Conservation (phyloP, 23 tunicate species). For the Trididemnum miniatum region DNA sequence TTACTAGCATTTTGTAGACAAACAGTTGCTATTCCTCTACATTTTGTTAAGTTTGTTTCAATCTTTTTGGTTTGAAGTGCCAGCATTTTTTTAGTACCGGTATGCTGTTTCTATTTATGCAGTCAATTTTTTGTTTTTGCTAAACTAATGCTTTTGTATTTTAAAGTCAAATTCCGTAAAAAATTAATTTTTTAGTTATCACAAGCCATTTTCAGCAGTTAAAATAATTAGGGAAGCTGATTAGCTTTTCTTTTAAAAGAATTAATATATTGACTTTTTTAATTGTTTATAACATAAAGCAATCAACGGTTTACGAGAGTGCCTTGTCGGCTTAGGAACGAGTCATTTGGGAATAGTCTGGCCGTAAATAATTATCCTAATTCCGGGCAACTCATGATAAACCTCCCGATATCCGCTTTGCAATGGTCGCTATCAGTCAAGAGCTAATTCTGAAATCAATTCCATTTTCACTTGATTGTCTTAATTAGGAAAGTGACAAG, state of each 20-base stretch:
- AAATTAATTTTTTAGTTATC: no score
- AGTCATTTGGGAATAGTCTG: conserved; percentile 17
- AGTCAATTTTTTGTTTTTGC: no score
- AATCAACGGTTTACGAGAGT: conserved; percentile 4
- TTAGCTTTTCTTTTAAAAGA: not conserved
- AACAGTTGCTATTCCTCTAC: no score
- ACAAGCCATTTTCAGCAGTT: no score
- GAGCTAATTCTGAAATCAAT: conserved; percentile 23
- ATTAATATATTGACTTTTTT: conserved; percentile 6
- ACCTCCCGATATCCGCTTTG: conserved; percentile 22
- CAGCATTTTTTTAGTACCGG: no score
- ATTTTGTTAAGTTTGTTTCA: no score
- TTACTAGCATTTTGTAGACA: no score
- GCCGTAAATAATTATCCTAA: conserved; percentile 5
- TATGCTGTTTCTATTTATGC: no score
- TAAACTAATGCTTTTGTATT: no score
- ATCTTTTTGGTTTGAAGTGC: no score
- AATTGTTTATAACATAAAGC: not conserved
- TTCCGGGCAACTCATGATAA: not conserved
- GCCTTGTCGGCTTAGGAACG: conserved; percentile 17
- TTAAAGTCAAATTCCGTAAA: no score
- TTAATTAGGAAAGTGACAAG: conserved; percentile 22
- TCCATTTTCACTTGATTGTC: conserved; percentile 14
- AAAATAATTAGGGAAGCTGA: not conserved
- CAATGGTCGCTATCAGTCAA: conserved; percentile 12